A percentile compares a stretch with the other conserved stretches of the same genome.
These are phyloP conservation scores for Eulemur mongoz DNA, from an alignment of 2,797 vertebrate genomes.

Conservation along the genomic window DNA sequence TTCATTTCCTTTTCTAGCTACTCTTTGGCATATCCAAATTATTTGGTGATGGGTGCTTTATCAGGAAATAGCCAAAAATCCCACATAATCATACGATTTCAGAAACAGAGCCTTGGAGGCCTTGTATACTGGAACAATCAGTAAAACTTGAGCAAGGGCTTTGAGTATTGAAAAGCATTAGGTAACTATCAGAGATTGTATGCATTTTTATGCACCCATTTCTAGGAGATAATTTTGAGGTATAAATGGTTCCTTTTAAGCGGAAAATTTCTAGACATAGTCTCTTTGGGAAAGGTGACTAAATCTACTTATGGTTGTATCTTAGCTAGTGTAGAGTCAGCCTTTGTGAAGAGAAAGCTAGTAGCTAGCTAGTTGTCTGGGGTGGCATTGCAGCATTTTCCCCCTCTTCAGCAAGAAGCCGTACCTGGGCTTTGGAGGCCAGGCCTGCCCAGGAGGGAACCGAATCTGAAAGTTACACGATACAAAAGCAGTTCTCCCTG, in stretches of 20 bases:
- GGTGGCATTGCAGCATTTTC: not conserved
- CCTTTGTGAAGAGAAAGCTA: not conserved
- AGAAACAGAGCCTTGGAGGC: not conserved
- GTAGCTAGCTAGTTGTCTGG: not conserved
- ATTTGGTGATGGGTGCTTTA: slow-evolving; percentile 33
- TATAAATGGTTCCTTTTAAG: not conserved
- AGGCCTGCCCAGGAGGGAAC: not conserved
- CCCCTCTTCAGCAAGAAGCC: not conserved
- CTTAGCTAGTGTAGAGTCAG: not conserved
- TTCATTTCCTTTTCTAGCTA: slow-evolving; percentile 50
- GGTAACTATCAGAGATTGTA: not conserved
- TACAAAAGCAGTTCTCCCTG: not conserved
- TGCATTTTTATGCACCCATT: not conserved
- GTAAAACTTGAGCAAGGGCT: not conserved
- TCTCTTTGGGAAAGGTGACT: slow-evolving; percentile 15
- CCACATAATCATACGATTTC: not conserved
- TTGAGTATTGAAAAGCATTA: not conserved
- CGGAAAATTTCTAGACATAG: not conserved
- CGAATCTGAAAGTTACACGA: not conserved
- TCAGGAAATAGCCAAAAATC: slow-evolving; percentile 12
- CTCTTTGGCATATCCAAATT: slow-evolving; percentile 29
- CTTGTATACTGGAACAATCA: not conserved
- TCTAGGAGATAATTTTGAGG: slow-evolving; percentile 1
- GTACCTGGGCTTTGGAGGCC: not conserved
- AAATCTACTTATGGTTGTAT: not conserved